Evolutionary conservation across 2,113 vertebrate genomes (phyloP), one percentile per base, ranked within the genome.

Genomic region (Lipotes vexillifer): DNA sequence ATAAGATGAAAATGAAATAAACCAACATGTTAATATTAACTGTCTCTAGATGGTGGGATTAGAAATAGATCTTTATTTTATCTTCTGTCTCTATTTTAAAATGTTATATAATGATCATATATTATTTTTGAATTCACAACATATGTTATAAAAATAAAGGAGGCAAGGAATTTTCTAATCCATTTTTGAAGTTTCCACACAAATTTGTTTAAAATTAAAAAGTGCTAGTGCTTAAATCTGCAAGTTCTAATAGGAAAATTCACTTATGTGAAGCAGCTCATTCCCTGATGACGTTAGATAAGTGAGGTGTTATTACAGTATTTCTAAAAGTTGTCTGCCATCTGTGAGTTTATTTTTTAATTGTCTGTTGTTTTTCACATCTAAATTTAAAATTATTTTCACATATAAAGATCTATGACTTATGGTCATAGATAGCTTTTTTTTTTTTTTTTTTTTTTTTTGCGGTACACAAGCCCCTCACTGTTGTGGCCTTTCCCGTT

Each of bases 311-410:
- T 97, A 78, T 91, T 82, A 55, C 29, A 87, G 77, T 63, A 87
- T 61, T 97, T 97, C 72, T 59, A 83, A 98, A 96, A 97, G 90
- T 78, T 96, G 61, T 83, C 69, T 97, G 49, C 88, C 96, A 97
- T 97, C 94, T 97, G 86, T 97, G 86, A 78, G 46, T 93, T 97
- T 95, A 95, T 81, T 97, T 96, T 95, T 93, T 93, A 96, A 95
- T 96, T 97, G 61, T 94, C 69, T 97, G 23, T 75, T 52, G 4
- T 86, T 96, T 89, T 94, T 91, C 46, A 71, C 89, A 87, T 94
- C 84, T 94, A 97, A 95, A 94, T 91, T 93, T 97, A 97, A 92
- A 75, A 65, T 74, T 61, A 55, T 63, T 96, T 97, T 93, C 93
- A 96, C 63, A 74, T 83, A 80, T 49, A 81, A 92, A 85, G n/a